Conservation (phyloP, 2,113 vertebrate species). For the Chinchilla lanigera region DNA sequence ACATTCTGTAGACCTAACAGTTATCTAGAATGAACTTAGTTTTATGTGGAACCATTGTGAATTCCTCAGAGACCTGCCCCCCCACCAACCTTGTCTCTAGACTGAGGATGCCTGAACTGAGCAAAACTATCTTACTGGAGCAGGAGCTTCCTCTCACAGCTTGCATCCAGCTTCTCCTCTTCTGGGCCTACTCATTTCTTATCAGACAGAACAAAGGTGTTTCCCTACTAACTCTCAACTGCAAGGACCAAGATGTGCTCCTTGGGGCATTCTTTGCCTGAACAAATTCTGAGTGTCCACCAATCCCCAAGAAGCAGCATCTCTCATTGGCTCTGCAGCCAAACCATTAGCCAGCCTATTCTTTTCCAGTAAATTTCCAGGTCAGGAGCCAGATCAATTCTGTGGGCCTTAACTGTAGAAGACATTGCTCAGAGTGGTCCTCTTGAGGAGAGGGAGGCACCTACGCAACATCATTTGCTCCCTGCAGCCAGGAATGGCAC, state of each 20-base stretch:
- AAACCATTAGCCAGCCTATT: constrained; percentile 6
- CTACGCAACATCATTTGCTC: not conserved
- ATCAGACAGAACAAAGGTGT: not conserved
- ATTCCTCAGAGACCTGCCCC: not conserved
- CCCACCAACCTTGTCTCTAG: not conserved
- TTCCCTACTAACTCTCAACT: not conserved
- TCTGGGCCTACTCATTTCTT: not conserved
- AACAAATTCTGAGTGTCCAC: not conserved
- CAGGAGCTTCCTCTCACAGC: not conserved
- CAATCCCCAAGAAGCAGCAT: not conserved
- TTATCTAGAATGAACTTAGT: not conserved
- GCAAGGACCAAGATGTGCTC: not conserved
- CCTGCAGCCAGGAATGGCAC: not conserved
- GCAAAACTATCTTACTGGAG: not conserved
- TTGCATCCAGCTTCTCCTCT: not conserved
- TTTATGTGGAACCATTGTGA: not conserved
- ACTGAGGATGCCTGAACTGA: not conserved
- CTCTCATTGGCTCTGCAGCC: not conserved
- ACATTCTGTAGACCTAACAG: not conserved
- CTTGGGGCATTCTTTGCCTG: not conserved
- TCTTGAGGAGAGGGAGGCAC: not conserved
- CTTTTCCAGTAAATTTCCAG: constrained; percentile 4
- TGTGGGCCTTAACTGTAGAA: not conserved
- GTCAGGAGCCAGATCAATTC: not conserved
- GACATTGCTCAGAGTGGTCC: not conserved